phyloP scores from a whole-genome alignment of 2,113 vertebrate species.

The Antennarius striatus region DNA sequence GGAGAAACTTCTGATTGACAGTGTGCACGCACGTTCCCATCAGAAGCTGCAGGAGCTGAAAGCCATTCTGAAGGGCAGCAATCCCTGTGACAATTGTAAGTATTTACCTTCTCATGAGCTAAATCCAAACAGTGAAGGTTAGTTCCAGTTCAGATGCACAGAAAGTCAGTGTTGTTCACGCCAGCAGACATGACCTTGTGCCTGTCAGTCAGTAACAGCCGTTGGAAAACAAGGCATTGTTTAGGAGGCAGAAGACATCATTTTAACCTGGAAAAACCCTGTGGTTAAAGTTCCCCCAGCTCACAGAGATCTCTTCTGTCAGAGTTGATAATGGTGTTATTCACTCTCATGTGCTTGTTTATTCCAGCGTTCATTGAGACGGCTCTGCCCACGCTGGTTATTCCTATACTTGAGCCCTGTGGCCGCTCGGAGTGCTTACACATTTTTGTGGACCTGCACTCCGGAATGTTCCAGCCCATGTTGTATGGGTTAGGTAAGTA shows the following conservation, averaged over 20 bases:
- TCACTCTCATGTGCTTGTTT: conserved; percentile 8
- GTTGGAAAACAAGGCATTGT: not conserved
- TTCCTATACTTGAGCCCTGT: conserved; percentile 96
- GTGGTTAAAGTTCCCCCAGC: not conserved
- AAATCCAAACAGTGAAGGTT: not conserved
- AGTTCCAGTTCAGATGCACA: not conserved
- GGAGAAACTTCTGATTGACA: conserved; percentile 98
- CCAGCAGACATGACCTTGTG: not conserved
- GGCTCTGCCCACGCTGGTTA: conserved; percentile 91
- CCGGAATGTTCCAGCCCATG: conserved; percentile 98
- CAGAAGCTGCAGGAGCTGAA: conserved; percentile 98
- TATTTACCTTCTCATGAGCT: conserved; percentile 28
- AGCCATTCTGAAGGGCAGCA: conserved; percentile 91
- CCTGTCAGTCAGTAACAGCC: not conserved
- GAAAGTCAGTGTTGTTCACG: not conserved
- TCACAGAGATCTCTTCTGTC: not conserved
- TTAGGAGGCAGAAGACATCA: not conserved
- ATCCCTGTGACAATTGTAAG: conserved; percentile 92
- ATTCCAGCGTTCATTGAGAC: conserved; percentile 93
- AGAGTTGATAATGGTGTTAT: not conserved
- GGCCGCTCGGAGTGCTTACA: conserved; percentile 96
- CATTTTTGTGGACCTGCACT: conserved; percentile 98
- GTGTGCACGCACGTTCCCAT: conserved; percentile 94
- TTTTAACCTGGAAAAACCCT: not conserved
- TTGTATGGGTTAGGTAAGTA: conserved; percentile 94